These are phyloP conservation scores for Clavelina lepadiformis DNA, from an alignment of 23 tunicate genomes.

Conservation along the genomic window DNA sequence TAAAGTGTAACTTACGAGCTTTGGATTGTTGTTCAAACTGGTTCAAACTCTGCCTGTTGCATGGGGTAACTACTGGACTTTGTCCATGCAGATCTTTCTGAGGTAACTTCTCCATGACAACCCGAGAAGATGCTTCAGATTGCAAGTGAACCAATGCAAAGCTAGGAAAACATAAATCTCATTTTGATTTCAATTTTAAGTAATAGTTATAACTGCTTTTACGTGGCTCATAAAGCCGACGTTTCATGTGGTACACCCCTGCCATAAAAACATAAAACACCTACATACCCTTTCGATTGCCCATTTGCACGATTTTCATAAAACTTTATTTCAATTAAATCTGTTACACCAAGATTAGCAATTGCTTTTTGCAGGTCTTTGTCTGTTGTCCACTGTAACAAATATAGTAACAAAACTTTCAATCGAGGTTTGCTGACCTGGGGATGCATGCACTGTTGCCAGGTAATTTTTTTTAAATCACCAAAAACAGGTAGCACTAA, in stretches of 20 bases:
- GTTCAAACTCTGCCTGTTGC: slow-evolving; percentile 86
- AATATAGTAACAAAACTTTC: not conserved
- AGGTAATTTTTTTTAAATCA: too few species aligned
- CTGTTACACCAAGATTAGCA: slow-evolving; percentile 64
- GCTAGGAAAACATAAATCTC: slow-evolving; percentile 16
- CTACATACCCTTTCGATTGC: slow-evolving; percentile 86
- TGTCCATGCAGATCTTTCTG: slow-evolving; percentile 82
- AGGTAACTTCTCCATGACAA: slow-evolving; percentile 92
- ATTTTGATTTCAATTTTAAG: too few species aligned
- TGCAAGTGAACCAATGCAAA: slow-evolving; percentile 91
- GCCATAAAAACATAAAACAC: too few species aligned
- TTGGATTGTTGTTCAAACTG: slow-evolving; percentile 96
- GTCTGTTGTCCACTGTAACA: slow-evolving; percentile 85
- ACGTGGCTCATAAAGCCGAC: too few species aligned
- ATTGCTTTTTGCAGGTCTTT: slow-evolving; percentile 86
- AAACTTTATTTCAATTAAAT: slow-evolving; percentile 83
- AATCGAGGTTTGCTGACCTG: not conserved
- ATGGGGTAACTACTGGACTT: slow-evolving; percentile 90
- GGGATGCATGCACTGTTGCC: not conserved
- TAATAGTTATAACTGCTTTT: too few species aligned
- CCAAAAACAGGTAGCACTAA: too few species aligned
- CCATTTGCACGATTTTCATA: slow-evolving; percentile 95
- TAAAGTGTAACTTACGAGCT: slow-evolving; percentile 63
- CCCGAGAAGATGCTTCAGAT: slow-evolving; percentile 79
- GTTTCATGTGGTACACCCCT: too few species aligned